Conservation (phyloP, 2,797 vertebrate genomes). For the Sebastes iracundus region DNA sequence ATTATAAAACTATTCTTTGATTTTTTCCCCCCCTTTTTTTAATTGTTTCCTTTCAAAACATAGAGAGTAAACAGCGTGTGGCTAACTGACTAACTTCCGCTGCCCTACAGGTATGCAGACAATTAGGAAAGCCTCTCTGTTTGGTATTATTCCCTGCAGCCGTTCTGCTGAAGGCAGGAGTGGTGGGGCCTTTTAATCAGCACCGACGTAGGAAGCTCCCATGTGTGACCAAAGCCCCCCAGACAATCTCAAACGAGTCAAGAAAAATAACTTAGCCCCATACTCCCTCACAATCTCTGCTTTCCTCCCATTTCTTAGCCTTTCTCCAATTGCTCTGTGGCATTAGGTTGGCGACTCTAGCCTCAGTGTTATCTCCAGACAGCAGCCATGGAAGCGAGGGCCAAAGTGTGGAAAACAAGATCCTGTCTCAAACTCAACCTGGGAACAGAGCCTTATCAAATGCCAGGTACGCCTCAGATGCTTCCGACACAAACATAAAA, state of each 20-base stretch:
- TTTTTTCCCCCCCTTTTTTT: neutral
- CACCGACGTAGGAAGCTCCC: constrained; percentile 61
- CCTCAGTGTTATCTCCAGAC: constrained; percentile 66
- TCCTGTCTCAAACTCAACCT: constrained; percentile 57
- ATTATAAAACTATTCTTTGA: constrained; percentile 6
- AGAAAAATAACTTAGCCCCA: constrained; percentile 57
- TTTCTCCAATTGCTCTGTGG: constrained; percentile 40
- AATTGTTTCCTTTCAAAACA: constrained; percentile 51
- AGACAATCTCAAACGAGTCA: constrained; percentile 68
- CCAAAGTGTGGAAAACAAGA: constrained; percentile 53
- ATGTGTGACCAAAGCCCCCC: constrained; percentile 71
- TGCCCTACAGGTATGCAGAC: constrained; percentile 76
- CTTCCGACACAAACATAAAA: constrained; percentile 33
- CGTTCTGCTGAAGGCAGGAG: constrained; percentile 57
- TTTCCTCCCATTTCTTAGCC: constrained; percentile 31
- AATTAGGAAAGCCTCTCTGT: constrained; percentile 66
- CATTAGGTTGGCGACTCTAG: constrained; percentile 43
- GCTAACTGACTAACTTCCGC: constrained; percentile 48
- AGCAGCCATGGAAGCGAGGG: constrained; percentile 61
- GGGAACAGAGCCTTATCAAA: constrained; percentile 55
- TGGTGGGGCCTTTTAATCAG: constrained; percentile 78
- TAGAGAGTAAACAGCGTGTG: constrained; percentile 44
- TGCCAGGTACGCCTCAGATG: constrained; percentile 41
- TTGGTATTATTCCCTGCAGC: constrained; percentile 66
- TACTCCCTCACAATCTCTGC: constrained; percentile 33